Evolutionary conservation across 2,113 vertebrate species (phyloP), one percentile per base, ranked within the genome.

Genomic region (Morone saxatilis): DNA sequence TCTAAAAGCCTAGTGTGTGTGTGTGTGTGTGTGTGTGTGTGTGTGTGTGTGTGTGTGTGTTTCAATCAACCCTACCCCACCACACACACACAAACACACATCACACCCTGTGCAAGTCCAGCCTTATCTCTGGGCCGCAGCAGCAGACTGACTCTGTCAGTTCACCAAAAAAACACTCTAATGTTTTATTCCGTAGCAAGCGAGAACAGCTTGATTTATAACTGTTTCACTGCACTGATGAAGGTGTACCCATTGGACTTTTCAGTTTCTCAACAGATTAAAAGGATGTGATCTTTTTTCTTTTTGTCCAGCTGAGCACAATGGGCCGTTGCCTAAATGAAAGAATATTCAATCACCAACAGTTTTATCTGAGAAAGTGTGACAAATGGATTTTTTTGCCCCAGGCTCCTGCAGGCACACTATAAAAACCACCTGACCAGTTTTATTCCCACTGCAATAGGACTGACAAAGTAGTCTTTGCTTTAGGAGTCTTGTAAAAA

Each of bases 61-160:
- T 40, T 67, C 38, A 43, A 45, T 65, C 69, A 43, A 43, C 38
- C 16, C 3, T 13, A 11, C 48, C 19, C 36, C 22, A 16, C 17
- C 38, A 4, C 68, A 25, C 78, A 38, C 76, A 76, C 72, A 69
- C 47, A 50, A 25, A 47, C 76, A 76, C 72, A n/a, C 61, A 40
- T 13, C 77, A 76, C 71, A 80, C 43, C 16, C 45, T 3, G 13
- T 47, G 71, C 68, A 79, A 73, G 71, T 80, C 68, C 66, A 61
- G 54, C 38, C 81, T 86, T 91, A 90, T 90, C 90, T 84, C 74
- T 20, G n/a, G 68, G 79, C 45, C 5, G 57, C 85, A 90, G 88
- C 79, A 70, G 85, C 81, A 78, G 78, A 31, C 80, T 20, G 75
- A 53, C 62, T 77, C 71, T 61, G 69, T 78, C 77, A 66, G 53